Base-by-base conservation (phyloP, 2,113 vertebrate species). In the Lepus europaeus region DNA sequence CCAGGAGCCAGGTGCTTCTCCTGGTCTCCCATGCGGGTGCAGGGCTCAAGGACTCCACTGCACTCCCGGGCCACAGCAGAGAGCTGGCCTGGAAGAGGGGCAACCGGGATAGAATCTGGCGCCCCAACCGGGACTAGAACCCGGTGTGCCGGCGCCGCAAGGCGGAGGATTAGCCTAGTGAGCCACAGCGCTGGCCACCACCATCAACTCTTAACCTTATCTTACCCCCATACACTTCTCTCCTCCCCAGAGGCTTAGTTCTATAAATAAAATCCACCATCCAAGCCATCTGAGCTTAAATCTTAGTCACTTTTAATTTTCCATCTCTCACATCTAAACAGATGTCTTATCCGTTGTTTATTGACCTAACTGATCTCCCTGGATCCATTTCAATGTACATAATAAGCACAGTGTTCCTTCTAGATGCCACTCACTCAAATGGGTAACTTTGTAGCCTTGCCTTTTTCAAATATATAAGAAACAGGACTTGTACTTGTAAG, bases 391-490 rank as follows among this genome's bases (percentile, higher is more conserved):
- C 25, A 66, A 56, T 23, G 8, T 14, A 39, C 2, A 73, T 25
- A 77, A 56, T 25, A 86, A 92, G 12, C 68, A 68, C 5, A 29
- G n/a, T 56, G 8, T 89, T 76, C 39, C 56, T 72, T 2, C 56
- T 61, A 70, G 6, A 9, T 27, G 84, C 39, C 45, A 51, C 31
- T 29, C 69, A 56, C 70, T 90, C 77, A 77, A 66, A 33, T 78
- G 23, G 27, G 63, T 94, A 90, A 77, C 39, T 83, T 2, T 13
- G 17, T 64, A 81, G 53, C 23, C 27, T 92, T 89, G 13, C 29
- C 33, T 72, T 93, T 96, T 95, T 84, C 72, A 93, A 72, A 87
- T 31, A 73, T 63, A 45, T 64, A 59, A 59, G 56, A 59, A 59
- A 19, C 56, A 59, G 12, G 56, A 16, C 13, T 59, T 59, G 56